Conservation (phyloP, 1,140 invertebrate species). For the Bombus breviceps region DNA sequence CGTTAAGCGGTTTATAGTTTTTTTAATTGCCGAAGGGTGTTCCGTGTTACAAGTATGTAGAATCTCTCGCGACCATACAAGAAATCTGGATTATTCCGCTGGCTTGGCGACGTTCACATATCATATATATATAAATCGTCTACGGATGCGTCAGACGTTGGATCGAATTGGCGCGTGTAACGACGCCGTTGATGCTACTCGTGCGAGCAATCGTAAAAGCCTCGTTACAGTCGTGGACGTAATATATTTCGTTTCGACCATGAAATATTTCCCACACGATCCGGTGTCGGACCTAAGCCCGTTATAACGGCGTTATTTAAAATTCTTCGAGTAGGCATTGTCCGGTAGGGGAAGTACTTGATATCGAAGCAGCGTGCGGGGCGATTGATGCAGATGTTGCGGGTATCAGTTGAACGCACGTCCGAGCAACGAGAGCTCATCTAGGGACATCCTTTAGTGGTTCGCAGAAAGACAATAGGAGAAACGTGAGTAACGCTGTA, state of each 20-base stretch:
- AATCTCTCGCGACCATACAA: background rate
- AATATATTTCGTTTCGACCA: background rate
- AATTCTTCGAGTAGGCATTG: background rate
- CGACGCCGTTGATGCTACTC: background rate
- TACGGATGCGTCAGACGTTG: background rate
- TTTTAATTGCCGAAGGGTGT: slow-evolving; percentile 38
- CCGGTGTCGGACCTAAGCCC: background rate
- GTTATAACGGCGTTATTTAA: background rate
- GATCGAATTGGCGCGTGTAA: background rate
- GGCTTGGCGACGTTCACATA: background rate
- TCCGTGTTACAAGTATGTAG: slow-evolving; percentile 17
- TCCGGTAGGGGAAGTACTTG: slow-evolving; percentile 9
- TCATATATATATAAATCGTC: background rate
- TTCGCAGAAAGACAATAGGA: slow-evolving; percentile 7
- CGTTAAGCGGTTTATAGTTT: slow-evolving; percentile 54
- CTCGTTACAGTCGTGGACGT: background rate
- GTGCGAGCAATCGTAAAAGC: background rate
- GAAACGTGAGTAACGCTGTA: background rate
- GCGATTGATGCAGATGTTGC: slow-evolving; percentile 9
- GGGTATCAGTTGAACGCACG: background rate
- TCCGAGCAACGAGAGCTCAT: background rate
- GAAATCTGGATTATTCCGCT: slow-evolving; percentile 8
- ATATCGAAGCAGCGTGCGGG: slow-evolving; percentile 3
- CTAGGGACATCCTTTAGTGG: slow-evolving; percentile 22
- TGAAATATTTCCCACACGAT: background rate